These are phyloP conservation scores for Caenorhabditis japonica DNA, from an alignment of 2,888 invertebrate species.

Conservation along the genomic window DNA sequence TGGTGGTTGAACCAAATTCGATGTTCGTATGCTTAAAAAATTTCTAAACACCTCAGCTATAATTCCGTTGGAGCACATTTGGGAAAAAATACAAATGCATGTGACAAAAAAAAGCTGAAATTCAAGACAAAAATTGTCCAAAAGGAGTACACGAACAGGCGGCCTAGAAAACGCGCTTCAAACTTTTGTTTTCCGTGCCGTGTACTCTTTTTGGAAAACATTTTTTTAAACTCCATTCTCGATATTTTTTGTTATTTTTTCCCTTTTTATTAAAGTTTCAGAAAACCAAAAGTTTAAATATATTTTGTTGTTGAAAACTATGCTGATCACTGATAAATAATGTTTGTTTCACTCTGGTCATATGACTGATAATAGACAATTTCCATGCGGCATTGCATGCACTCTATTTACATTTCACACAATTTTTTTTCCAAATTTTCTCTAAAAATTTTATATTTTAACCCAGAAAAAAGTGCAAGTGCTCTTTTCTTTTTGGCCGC, in stretches of 20 bases:
- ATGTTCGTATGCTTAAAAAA: no score
- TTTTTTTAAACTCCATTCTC: conserved; percentile 1
- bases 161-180: conserved; percentile 8
- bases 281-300: background rate
- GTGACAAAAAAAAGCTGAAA: no score
- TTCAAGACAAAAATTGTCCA: no score
- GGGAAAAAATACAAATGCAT: no score
- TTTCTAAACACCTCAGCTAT: no score
- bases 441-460: background rate
- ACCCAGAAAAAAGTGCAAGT: conserved; percentile 6
- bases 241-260: no score
- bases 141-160: no score
- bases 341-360: no score
- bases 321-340: no score
- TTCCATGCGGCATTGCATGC: background rate
- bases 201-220: conserved; percentile 20
- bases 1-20: no score
- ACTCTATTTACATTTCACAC: conserved; percentile 7
- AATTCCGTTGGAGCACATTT: no score
- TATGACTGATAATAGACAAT: conserved; percentile 16
- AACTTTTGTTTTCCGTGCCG: background rate
- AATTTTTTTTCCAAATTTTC: background rate
- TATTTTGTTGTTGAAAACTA: no score
- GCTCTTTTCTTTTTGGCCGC: conserved; percentile 4
- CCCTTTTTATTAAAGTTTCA: conserved; percentile 8